Conservation (phyloP, 2,888 invertebrate species). For the Drosophila helvetica region DNA sequence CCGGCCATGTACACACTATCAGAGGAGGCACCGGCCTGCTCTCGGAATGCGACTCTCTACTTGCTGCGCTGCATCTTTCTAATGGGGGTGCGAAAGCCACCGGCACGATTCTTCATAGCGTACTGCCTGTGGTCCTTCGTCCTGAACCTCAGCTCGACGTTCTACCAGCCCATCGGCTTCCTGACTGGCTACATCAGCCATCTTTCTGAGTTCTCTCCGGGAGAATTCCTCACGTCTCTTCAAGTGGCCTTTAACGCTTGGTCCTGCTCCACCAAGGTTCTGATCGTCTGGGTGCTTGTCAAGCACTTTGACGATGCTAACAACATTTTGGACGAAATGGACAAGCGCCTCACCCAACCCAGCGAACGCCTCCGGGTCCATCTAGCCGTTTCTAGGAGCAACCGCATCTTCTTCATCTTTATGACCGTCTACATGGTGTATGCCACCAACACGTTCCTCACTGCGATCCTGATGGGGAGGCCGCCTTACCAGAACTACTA, state of each 20-base stretch:
- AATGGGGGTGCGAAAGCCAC: constrained; percentile 63
- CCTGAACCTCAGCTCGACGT: constrained; percentile 51
- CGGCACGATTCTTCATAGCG: constrained; percentile 34
- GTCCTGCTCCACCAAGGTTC: constrained; percentile 68
- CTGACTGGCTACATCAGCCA: constrained; percentile 51
- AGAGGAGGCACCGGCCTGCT: constrained; percentile 25
- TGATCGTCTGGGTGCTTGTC: constrained; percentile 60
- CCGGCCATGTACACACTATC: constrained; percentile 45
- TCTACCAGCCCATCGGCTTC: constrained; percentile 66
- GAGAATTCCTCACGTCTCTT: constrained; percentile 70
- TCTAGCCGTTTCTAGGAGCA: constrained; percentile 50
- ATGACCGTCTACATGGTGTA: constrained; percentile 57
- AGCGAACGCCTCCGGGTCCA: constrained; percentile 53
- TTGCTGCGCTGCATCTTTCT: constrained; percentile 53
- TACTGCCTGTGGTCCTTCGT: constrained; percentile 57
- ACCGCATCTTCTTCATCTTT: constrained; percentile 60
- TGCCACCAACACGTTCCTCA: constrained; percentile 56
- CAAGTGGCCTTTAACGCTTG: constrained; percentile 69
- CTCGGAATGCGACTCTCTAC: constrained; percentile 51
- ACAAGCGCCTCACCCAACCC: constrained; percentile 43
- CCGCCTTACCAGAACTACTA: constrained; percentile 74
- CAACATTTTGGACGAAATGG: constrained; percentile 62
- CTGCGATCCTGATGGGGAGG: constrained; percentile 53
- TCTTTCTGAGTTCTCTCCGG: constrained; percentile 58
- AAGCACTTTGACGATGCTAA: constrained; percentile 58